phyloP scores from a whole-genome alignment of 2,797 vertebrate species.

The Microchirus variegatus region DNA sequence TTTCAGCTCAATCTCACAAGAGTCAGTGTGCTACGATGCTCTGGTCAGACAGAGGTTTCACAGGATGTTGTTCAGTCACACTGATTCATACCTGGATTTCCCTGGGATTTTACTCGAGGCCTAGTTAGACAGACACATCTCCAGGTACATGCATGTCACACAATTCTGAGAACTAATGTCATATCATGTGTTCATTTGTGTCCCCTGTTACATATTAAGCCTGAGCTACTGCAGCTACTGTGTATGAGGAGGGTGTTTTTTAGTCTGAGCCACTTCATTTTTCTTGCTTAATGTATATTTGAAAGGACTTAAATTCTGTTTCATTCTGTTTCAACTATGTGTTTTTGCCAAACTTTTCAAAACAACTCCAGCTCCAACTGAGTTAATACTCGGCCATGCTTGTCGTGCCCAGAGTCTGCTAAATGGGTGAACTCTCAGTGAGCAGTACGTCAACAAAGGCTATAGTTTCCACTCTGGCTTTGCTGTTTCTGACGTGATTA shows the following conservation, averaged over 20 bases:
- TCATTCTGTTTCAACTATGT: conserved; percentile 28
- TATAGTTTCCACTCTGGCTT: background rate
- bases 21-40: conserved; percentile 37
- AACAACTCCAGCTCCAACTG: conserved; percentile 17
- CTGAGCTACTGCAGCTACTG: too few species aligned
- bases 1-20: conserved; percentile 65
- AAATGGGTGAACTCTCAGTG: background rate
- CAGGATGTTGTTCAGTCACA: conserved; percentile 15
- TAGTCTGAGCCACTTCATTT: background rate
- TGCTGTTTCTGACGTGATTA: background rate
- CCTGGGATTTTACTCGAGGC: background rate
- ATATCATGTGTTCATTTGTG: conserved; percentile 1
- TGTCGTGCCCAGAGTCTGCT: background rate
- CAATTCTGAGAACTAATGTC: conserved; percentile 7
- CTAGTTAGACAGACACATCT: too few species aligned
- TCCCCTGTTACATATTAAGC: too few species aligned
- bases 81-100: conserved; percentile 9
- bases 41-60: conserved; percentile 51
- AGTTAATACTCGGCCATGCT: background rate
- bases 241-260: background rate
- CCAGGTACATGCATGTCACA: conserved; percentile 2
- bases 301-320: conserved; percentile 13
- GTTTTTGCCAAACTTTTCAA: conserved; percentile 32
- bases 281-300: conserved; percentile 11
- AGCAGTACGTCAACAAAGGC: conserved; percentile 3